Base-by-base conservation (phyloP, 37 sponge, comb jelly and placozoan species). In the Chondrilla cf. caribensis region DNA sequence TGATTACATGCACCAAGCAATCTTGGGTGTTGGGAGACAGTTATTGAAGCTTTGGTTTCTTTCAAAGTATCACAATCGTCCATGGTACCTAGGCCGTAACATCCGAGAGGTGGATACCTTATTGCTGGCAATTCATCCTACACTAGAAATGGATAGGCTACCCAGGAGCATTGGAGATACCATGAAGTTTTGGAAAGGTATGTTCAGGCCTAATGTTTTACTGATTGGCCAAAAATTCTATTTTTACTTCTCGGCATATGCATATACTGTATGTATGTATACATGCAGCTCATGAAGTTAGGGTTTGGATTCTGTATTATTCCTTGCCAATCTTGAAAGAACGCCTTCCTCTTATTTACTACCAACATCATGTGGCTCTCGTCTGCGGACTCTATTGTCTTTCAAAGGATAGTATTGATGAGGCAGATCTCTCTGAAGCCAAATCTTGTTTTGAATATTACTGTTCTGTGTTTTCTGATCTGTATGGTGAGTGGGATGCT, bases 141-240 rank as follows among this genome's bases (percentile, higher is more conserved):
- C 85, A 51, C 37, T 60, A 47, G 85, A 85, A 64, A 85, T 85
- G 21, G 31, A 35, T 28, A 78, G 85, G 41, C 60, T 79, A 25
- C 85, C 85, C 14, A 68, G 85, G 40, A 77, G 65, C 38, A 64
- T 78, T 66, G 64, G 67, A 79, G 17, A 29, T 36, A 85, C 85
- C 19, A 37, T 78, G 31, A 85, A 85, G 43, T 85, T 54, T 54
- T 85, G 85, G 79, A 85, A 85, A 78, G 85, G 85, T 85, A 85
- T 36, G 32, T 59, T 33, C 19, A 47, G 6, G 51, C 11, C 6
- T 47, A 14, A 18, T 54, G 44, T 7, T 21, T 66, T 68, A 0
- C 65, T 8, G 62, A 24, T 79, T 26, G 58, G 21, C 19, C 31
- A 19, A 22, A 54, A 78, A 2, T 29, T 78, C 6, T n/a, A n/a